These are phyloP conservation scores for Druceiella hillmani DNA, from an alignment of 2,888 invertebrate species.

Conservation along the genomic window DNA sequence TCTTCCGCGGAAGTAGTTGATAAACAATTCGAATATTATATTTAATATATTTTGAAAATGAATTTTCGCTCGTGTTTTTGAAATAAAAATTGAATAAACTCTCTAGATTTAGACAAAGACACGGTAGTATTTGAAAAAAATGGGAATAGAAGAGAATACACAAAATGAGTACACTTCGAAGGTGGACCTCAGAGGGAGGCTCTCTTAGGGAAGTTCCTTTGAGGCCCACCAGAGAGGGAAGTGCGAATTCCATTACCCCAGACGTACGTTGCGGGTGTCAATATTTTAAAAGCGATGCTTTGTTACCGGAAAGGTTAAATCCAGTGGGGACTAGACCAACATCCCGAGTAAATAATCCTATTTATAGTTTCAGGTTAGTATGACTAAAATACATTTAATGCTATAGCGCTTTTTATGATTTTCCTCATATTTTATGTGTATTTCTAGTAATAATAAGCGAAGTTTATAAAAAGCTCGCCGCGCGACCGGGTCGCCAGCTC, in stretches of 20 bases:
- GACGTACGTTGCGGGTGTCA: slow-evolving; percentile 85
- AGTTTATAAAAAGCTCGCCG: slow-evolving; percentile 33
- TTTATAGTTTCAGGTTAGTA: slow-evolving; percentile 43
- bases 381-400: slow-evolving; percentile 5
- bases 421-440: too few species aligned
- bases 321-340: slow-evolving; percentile 60
- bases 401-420: too few species aligned
- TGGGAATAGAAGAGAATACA: too few species aligned
- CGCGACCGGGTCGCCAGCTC: slow-evolving; percentile 43
- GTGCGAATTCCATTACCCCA: slow-evolving; percentile 65
- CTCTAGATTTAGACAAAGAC: too few species aligned
- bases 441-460: slow-evolving; percentile 5
- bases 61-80: too few species aligned
- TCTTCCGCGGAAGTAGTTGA: too few species aligned
- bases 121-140: too few species aligned
- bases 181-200: slow-evolving; percentile 67
- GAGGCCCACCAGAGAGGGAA: slow-evolving; percentile 65
- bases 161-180: slow-evolving; percentile 49
- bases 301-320: slow-evolving; percentile 70
- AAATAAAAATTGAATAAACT: too few species aligned
- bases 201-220: slow-evolving; percentile 56
- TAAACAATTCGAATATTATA: too few species aligned
- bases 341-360: slow-evolving; percentile 53
- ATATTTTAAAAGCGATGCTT: slow-evolving; percentile 74
- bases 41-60: too few species aligned